Base-by-base conservation (phyloP, 1,140 invertebrate species). In the Reticulitermes speratus region DNA sequence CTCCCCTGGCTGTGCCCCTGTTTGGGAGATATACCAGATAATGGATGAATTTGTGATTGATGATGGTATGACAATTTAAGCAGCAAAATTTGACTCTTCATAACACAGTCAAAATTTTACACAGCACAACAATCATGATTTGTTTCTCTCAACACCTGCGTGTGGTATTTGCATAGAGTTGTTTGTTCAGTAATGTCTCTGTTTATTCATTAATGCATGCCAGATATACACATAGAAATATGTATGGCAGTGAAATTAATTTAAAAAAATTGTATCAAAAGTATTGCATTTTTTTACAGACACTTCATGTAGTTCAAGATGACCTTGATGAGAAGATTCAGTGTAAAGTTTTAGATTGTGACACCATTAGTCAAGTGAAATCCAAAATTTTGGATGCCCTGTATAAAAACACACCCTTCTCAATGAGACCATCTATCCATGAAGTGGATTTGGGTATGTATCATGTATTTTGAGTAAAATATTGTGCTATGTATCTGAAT, bases 341-440 rank as follows among this genome's bases (percentile, higher is more conserved):
- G 89, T 98, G 98, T 90, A 98, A 97, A 92, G 97, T 99, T 0
- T 93, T 99, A 85, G 98, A 99, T 92, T 99, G 98, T 94, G 99
- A 99, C 93, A 99, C 98, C 45, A 98, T 99, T 90, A 97, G 96
- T 87, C 99, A 99, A 92, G 98, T 99, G 0, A 99, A 99, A 91
- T 95, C 96, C 3, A 99, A 99, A 93, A 98, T 99, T 87, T 93
- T 99, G 59, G 98, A 99, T 92, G 96, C 97, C n/a, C 93, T 99
- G 23, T 99, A 98, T 91, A 98, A 98, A 91, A 98, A 98, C 91
- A 98, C 97, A 38, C 97, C 97, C n/a, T 98, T 97, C 90, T 98
- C 97, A 30, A 91, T 97, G 90, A 93, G 97, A 87, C 97, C 97
- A n/a, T 96, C 96, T 85, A 95, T 98, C 87, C 94, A 98, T 90